Conservation (phyloP, 1,140 invertebrate genomes). For the Trichoplusia ni region DNA sequence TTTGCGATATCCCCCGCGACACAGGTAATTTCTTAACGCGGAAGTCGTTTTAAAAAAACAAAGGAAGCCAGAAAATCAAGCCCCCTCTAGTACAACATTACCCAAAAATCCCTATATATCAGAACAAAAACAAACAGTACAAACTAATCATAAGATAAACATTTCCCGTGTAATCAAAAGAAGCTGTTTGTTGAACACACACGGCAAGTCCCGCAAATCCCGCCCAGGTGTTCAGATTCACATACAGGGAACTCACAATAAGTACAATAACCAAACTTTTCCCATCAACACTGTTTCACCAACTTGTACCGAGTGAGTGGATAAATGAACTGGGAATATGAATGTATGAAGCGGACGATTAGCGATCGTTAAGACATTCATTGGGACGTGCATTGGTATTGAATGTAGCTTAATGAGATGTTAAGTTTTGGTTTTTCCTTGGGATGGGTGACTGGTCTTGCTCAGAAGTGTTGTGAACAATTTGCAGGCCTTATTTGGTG, state of each 20-base stretch:
- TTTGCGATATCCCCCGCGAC: too few relatives aligned
- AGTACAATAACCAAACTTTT: slow-evolving; percentile 26
- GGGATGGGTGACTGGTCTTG: too few relatives aligned
- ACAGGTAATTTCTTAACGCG: too few relatives aligned
- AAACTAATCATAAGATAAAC: slow-evolving; percentile 5
- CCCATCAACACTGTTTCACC: slow-evolving; percentile 24
- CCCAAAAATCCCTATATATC: not conserved
- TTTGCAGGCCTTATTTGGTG: too few relatives aligned
- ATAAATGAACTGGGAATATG: slow-evolving; percentile 8
- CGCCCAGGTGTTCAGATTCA: slow-evolving; percentile 9
- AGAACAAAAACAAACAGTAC: not conserved
- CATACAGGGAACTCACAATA: slow-evolving; percentile 25
- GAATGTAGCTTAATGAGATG: too few relatives aligned
- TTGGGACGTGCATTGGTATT: not conserved
- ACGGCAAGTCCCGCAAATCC: not conserved
- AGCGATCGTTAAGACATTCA: slow-evolving; percentile 7
- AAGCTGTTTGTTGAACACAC: not conserved
- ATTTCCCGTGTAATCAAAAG: not conserved
- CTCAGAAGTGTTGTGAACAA: too few relatives aligned
- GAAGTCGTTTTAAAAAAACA: too few relatives aligned
- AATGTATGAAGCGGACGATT: not conserved
- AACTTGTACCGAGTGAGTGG: not conserved
- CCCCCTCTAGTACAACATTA: not conserved
- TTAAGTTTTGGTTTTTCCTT: too few relatives aligned
- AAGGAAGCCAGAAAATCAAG: too few relatives aligned